These are phyloP conservation scores for Aphaenogaster ashmeadi DNA, from an alignment of 1,140 invertebrate species.

Conservation along the genomic window DNA sequence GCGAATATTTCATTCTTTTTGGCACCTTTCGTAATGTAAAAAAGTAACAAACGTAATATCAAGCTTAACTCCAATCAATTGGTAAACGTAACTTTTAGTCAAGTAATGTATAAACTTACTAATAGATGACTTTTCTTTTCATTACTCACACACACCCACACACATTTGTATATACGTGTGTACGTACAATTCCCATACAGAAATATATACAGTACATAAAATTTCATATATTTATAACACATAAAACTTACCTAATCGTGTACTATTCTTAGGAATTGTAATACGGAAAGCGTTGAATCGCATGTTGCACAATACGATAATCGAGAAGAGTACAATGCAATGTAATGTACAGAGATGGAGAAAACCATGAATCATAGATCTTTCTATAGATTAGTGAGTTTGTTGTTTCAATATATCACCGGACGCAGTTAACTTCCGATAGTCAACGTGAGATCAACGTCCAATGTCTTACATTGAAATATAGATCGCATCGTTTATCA, in stretches of 20 bases:
- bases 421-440: constrained; percentile 76
- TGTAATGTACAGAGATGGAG: constrained; percentile 68
- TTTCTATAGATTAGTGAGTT: constrained; percentile 58
- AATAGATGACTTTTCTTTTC: constrained; percentile 20
- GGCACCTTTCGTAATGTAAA: constrained; percentile 51
- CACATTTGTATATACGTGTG: constrained; percentile 6
- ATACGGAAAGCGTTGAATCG: constrained; percentile 40
- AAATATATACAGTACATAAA: constrained; percentile 36
- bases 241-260: constrained; percentile 52
- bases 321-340: constrained; percentile 66
- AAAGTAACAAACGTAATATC: constrained; percentile 56
- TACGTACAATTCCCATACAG: constrained; percentile 34
- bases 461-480: constrained; percentile 74
- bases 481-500: constrained; percentile 66
- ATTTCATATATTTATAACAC: constrained; percentile 45
- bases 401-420: constrained; percentile 71
- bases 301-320: constrained; percentile 33
- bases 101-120: constrained; percentile 37
- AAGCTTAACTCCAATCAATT: constrained; percentile 41
- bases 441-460: constrained; percentile 79
- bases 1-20: constrained; percentile 59
- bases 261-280: constrained; percentile 39
- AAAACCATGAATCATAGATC: constrained; percentile 51
- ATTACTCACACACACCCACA: constrained; percentile 31
- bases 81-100: constrained; percentile 34